Evolutionary conservation across 1,140 invertebrate genomes (phyloP).

Genomic region (Drosophila simulans): DNA sequence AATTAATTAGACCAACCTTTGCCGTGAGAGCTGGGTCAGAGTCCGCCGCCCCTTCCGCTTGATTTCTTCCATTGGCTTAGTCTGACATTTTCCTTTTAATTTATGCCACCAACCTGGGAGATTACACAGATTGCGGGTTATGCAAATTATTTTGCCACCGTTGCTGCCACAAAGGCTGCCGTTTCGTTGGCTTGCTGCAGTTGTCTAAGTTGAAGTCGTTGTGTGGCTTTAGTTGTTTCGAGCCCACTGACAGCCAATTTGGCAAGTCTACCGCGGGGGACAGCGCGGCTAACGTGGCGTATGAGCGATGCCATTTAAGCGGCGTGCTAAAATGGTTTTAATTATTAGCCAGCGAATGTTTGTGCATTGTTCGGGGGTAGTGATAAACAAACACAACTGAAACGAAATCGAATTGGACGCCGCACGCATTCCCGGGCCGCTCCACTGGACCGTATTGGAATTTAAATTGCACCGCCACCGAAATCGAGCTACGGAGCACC

Average conservation of each 20-base stretch:
- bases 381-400: conserved; percentile 62
- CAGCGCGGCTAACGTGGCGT: conserved; percentile 32
- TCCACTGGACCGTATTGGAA: conserved; percentile 63
- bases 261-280: conserved; percentile 39
- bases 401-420: conserved; percentile 59
- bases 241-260: conserved; percentile 59
- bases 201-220: conserved; percentile 3
- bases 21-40: conserved; percentile 22
- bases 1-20: conserved; percentile 30
- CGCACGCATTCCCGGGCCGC: conserved; percentile 62
- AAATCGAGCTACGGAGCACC: conserved; percentile 56
- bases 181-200: background rate
- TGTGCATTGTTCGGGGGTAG: conserved; percentile 37
- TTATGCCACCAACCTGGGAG: conserved; percentile 53
- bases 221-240: conserved; percentile 5
- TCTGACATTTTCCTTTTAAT: conserved; percentile 66
- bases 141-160: conserved; percentile 71
- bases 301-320: conserved; percentile 50
- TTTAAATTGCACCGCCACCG: conserved; percentile 76
- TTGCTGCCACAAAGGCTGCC: conserved; percentile 15
- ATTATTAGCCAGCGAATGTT: conserved; percentile 51
- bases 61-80: background rate
- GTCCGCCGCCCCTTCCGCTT: background rate
- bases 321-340: conserved; percentile 63
- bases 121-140: conserved; percentile 58